Evolutionary conservation across 2,113 vertebrate genomes (phyloP), one percentile per base, ranked within the genome.

Genomic region (Callipepla californica): DNA sequence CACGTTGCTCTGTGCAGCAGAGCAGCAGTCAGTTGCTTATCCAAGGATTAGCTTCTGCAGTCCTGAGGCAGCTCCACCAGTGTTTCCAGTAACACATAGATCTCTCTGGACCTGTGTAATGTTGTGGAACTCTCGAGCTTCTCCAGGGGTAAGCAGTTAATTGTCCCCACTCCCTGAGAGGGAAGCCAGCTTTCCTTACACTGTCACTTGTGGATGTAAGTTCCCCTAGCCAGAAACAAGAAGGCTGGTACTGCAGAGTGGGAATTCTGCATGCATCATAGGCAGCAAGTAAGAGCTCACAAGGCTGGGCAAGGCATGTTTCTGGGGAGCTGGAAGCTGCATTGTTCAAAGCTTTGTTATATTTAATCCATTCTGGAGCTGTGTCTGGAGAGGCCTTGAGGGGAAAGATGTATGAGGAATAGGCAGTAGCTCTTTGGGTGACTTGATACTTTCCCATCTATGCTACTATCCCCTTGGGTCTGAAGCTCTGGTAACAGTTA

Each of bases 401-500:
- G 26, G 69, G 55, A 10, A 0, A 0, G 18, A 23, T 75, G 34
- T 18, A 1, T 14, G 38, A 91, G 72, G 63, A 91, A 15, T 1
- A 34, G n/a, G 20, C 44, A 82, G 47, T 19, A 67, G 47, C 32
- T 65, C 26, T 5, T 42, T 8, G 38, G 14, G 4, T 19, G 11
- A 34, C 15, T 28, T 40, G 11, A 66, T 86, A 65, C 66, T 55
- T 89, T 88, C n/a, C 21, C 30, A 26, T 32, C 3, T 12, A 3
- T 3, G 0, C 44, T 88, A 51, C 57, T 11, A 6, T 67, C 12
- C 47, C n/a, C 17, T 25, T 66, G 62, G 75, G 45, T 74, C 51
- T 66, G 45, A 32, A 22, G 12, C 58, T 83, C 20, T 58, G 80
- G 48, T 53, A 84, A 1, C 40, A 65, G 69, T 23, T 69, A 45